Evolutionary conservation across 2,113 vertebrate species (phyloP), one percentile per base, ranked within the genome.

Genomic region (Catharus bicknelli): DNA sequence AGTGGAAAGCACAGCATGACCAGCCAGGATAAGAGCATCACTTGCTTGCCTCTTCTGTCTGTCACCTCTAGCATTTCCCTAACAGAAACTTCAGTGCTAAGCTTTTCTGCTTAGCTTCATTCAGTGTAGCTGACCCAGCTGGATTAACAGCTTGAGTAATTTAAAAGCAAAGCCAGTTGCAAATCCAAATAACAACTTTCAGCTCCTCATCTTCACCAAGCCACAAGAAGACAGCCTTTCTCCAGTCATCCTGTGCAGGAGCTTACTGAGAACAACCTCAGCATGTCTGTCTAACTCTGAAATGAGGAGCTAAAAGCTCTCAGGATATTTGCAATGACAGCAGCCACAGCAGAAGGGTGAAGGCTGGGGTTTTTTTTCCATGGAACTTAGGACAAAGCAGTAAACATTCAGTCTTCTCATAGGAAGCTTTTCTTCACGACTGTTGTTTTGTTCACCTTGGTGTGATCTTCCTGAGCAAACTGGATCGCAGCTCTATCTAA

Each of bases 391-490:
- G 55, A 83, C 43, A 86, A 84, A 78, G 69, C 27, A 57, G 77
- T 63, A 68, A 94, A 89, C 58, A 64, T 36, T 68, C 45, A 57
- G 6, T 79, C 70, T 85, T 85, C 45, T 84, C 54, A 84, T 58
- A 91, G 70, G 40, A 87, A 79, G 51, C 22, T 76, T 79, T 75
- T 91, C 34, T 85, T 94, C 78, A 69, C 0, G 82, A 75, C 53
- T 94, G 58, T 63, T 95, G 86, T 75, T 96, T 69, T 85, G 58
- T 83, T 90, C 85, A 72, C 67, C 55, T 57, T 85, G 29, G 81
- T 40, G 15, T 51, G 26, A 51, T 51, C 26, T 51, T 51, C 26
- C 17, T 55, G 40, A 81, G 32, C 0, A 1, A 47, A 51, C 53
- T 88, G 57, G 77, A 93, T 86, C 61, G 86, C 90, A 93, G 51